Evolutionary conservation across 2,797 vertebrate genomes (phyloP).

Genomic region (Oreochromis grahami): DNA sequence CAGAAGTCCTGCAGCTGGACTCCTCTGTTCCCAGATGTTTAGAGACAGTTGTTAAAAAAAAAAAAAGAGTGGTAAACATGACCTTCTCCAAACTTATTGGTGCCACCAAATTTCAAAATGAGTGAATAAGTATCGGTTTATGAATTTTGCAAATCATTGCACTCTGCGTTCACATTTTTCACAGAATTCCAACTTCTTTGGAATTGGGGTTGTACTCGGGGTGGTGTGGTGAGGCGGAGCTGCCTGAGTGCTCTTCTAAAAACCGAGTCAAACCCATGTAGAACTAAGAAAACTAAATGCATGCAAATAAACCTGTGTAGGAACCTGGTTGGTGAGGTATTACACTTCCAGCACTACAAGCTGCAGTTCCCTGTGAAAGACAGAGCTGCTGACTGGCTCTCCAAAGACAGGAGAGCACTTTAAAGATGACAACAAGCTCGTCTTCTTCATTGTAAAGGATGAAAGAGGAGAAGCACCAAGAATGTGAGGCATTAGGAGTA

Average conservation of each 20-base stretch:
- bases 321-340: neutral
- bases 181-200: rapidly evolving
- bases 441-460: constrained; percentile 15
- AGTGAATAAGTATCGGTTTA: rapidly evolving
- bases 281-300: rapidly evolving
- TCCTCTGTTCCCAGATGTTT: neutral
- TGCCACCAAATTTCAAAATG: neutral
- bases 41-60: neutral
- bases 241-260: rapidly evolving
- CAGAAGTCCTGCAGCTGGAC: neutral
- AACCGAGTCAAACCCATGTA: rapidly evolving
- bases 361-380: neutral
- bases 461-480: constrained; percentile 52
- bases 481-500: constrained; percentile 51
- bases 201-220: rapidly evolving
- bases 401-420: neutral
- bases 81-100: neutral
- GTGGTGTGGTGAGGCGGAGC: rapidly evolving
- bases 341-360: neutral
- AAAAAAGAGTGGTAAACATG: neutral
- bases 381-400: neutral
- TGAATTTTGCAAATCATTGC: neutral
- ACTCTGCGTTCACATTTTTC: rapidly evolving
- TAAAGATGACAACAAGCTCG: neutral
- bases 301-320: neutral